phyloP scores from a whole-genome alignment of 2,888 invertebrate species.

The Entomobrya multifasciata region DNA sequence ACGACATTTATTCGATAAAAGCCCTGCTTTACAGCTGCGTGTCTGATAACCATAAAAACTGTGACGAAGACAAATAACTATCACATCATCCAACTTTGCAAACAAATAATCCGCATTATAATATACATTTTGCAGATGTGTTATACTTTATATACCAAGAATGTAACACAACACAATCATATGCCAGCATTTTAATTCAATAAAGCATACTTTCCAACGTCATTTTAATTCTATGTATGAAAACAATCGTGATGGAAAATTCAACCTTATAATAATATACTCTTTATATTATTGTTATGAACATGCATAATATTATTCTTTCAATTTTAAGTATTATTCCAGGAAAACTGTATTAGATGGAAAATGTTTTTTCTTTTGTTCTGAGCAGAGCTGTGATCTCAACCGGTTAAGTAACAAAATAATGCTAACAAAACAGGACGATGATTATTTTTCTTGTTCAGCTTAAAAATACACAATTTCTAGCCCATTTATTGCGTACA shows the following conservation, averaged over 20 bases:
- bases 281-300: constrained; percentile 4
- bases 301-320: constrained; percentile 38
- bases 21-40: constrained; percentile 73
- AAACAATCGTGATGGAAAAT: constrained; percentile 63
- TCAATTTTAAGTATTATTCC: constrained; percentile 19
- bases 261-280: constrained; percentile 1
- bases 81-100: constrained; percentile 75
- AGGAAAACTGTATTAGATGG: constrained; percentile 53
- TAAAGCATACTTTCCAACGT: constrained; percentile 58
- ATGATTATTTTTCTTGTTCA: constrained; percentile 8
- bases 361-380: constrained; percentile 54
- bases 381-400: constrained; percentile 58
- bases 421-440: constrained; percentile 42
- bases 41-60: constrained; percentile 61
- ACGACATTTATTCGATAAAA: constrained; percentile 42
- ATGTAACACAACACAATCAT: constrained; percentile 38
- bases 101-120: constrained; percentile 63
- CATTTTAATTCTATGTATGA: constrained; percentile 35
- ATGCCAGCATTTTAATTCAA: constrained; percentile 58
- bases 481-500: constrained; percentile 72
- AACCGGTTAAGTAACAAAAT: constrained; percentile 45
- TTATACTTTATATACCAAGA: constrained; percentile 1
- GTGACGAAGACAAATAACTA: constrained; percentile 71
- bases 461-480: constrained; percentile 68
- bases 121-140: constrained; percentile 32